phyloP scores from a whole-genome alignment of 2,888 invertebrate species.

The Plagiodera versicolora region DNA sequence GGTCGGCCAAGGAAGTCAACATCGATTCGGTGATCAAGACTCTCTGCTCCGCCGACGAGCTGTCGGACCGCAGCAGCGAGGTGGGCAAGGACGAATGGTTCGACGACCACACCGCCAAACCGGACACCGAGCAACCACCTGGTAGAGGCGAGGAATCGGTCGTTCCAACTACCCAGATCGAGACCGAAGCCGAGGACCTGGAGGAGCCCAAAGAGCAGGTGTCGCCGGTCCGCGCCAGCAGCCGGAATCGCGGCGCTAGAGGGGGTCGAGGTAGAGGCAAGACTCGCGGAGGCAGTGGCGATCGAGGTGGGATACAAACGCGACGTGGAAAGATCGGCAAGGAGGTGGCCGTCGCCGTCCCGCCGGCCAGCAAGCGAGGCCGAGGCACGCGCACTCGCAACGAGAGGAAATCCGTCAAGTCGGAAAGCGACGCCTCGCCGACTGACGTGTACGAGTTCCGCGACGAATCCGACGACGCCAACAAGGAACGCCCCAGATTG shows the following conservation, averaged over 20 bases:
- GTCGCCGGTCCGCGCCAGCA: slow-evolving; percentile 32
- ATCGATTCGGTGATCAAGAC: slow-evolving; percentile 82
- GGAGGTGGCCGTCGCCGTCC: slow-evolving; percentile 37
- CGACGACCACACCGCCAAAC: slow-evolving; percentile 24
- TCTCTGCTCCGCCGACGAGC: slow-evolving; percentile 59
- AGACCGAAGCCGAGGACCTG: slow-evolving; percentile 41
- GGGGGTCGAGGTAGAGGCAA: slow-evolving; percentile 49
- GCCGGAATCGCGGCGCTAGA: slow-evolving; percentile 38
- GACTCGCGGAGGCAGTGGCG: slow-evolving; percentile 36
- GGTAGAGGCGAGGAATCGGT: too few species aligned
- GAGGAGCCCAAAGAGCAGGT: slow-evolving; percentile 46
- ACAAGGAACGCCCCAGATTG: slow-evolving; percentile 70
- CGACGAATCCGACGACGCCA: slow-evolving; percentile 80
- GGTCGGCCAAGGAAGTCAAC: slow-evolving; percentile 78
- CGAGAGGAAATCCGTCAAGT: slow-evolving; percentile 60
- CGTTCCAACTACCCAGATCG: too few species aligned
- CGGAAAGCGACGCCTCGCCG: slow-evolving; percentile 60
- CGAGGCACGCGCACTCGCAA: slow-evolving; percentile 58
- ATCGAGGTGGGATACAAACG: slow-evolving; percentile 59
- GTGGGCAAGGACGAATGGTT: slow-evolving; percentile 46
- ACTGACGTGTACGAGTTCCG: slow-evolving; percentile 89
- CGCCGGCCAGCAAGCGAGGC: slow-evolving; percentile 46
- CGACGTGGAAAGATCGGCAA: slow-evolving; percentile 51
- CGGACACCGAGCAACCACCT: slow-evolving; percentile 8
- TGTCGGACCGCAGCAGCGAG: slow-evolving; percentile 52